A percentile compares a stretch with the other conserved stretches of the same genome.
phyloP scores from a whole-genome alignment of 2,888 invertebrate genomes.

The Seira musarum region DNA sequence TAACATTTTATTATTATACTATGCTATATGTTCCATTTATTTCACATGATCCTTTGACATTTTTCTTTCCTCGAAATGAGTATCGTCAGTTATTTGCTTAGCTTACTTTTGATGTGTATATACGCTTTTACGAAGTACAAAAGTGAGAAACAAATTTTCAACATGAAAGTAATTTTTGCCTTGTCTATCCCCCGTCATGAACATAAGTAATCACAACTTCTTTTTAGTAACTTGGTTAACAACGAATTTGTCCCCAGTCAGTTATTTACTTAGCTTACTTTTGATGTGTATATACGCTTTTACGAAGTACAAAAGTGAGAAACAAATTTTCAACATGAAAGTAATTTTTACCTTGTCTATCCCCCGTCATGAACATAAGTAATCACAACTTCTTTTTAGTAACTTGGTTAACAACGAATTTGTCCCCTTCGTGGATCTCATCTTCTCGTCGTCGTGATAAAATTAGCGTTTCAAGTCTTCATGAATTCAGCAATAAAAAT shows the following conservation, averaged over 20 bases:
- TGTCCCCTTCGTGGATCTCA: neutral
- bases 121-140: no score
- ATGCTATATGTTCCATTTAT: no score
- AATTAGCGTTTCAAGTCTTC: conserved; percentile 3
- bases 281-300: no score
- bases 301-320: no score
- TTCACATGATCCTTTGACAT: neutral
- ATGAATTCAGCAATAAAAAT: neutral
- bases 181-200: neutral
- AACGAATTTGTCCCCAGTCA: neutral
- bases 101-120: no score
- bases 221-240: neutral
- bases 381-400: conserved; percentile 1
- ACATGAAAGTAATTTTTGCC: neutral
- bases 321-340: neutral
- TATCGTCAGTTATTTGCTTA: no score
- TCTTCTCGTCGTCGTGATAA: neutral
- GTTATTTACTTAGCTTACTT: no score
- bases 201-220: neutral
- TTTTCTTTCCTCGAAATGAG: neutral
- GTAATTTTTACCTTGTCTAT: neutral
- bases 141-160: neutral
- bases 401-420: neutral
- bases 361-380: neutral
- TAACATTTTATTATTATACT: no score